Percentiles rank a stretch among this genome's conserved stretches.
These are phyloP conservation scores for Chrysotoxum bicinctum DNA, from an alignment of 2,888 invertebrate genomes.

Conservation along the genomic window DNA sequence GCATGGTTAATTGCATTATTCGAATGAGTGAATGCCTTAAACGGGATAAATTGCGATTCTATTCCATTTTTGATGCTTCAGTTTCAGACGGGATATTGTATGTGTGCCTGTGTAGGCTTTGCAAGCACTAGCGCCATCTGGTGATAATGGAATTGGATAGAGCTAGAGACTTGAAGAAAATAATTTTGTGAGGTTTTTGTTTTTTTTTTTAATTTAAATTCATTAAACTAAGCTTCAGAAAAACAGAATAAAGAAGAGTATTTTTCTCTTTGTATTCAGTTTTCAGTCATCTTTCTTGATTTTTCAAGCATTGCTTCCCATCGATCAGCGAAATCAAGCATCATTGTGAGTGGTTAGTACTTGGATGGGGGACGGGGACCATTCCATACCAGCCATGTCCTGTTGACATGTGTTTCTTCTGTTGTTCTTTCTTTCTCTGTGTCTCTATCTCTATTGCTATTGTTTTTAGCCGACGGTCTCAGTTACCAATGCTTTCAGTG, in stretches of 20 bases:
- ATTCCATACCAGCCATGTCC: too few species aligned
- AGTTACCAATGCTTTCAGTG: too few species aligned
- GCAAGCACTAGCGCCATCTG: not conserved
- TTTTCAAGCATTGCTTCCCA: too few species aligned
- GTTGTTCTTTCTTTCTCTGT: too few species aligned
- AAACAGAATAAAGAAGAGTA: not conserved
- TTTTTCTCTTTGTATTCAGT: not conserved
- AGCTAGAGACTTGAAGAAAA: not conserved
- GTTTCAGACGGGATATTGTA: not conserved
- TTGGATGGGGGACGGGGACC: too few species aligned
- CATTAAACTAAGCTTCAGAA: not conserved
- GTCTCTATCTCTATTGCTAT: too few species aligned
- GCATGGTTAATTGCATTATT: constrained; percentile 73
- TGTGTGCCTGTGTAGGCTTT: not conserved
- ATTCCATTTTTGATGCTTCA: constrained; percentile 37
- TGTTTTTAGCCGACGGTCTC: too few species aligned
- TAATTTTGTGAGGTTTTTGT: not conserved
- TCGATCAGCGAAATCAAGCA: too few species aligned
- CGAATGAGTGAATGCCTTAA: constrained; percentile 72
- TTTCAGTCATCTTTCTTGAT: not conserved
- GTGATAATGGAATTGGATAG: not conserved
- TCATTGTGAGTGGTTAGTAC: too few species aligned
- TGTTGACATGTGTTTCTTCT: too few species aligned
- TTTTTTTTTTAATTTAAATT: not conserved
- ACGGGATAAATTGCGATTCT: constrained; percentile 66